These are phyloP conservation scores for Lacanobia oleracea DNA, from an alignment of 2,888 invertebrate species.

Conservation along the genomic window DNA sequence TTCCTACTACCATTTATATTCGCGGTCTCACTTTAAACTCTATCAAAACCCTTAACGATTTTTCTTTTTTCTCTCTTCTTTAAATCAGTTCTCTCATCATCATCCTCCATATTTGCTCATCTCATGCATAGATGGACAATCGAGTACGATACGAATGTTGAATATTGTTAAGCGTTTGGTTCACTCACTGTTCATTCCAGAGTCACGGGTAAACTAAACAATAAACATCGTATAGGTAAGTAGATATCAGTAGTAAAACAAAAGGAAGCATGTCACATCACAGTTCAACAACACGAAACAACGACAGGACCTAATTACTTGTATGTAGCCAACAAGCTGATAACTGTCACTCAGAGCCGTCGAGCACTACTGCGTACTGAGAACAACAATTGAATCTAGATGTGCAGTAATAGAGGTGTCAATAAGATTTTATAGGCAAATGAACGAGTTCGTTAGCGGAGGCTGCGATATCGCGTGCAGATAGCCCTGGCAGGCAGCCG, in stretches of 20 bases:
- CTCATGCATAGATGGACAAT: too few relatives aligned
- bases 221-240: neutral
- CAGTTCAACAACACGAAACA: slow-evolving; percentile 44
- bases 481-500: slow-evolving; percentile 77
- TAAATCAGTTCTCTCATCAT: too few relatives aligned
- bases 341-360: slow-evolving; percentile 40
- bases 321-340: slow-evolving; percentile 44
- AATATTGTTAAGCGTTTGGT: neutral
- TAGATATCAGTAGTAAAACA: slow-evolving; percentile 22
- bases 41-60: too few relatives aligned
- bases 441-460: slow-evolving; percentile 81
- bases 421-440: slow-evolving; percentile 75
- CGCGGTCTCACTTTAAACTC: too few relatives aligned
- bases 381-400: slow-evolving; percentile 61
- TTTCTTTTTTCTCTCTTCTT: too few relatives aligned
- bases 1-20: too few relatives aligned
- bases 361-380: slow-evolving; percentile 27
- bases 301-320: slow-evolving; percentile 45
- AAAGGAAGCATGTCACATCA: slow-evolving; percentile 36
- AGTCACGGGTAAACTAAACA: neutral
- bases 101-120: too few relatives aligned
- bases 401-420: slow-evolving; percentile 72
- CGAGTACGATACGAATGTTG: too few relatives aligned
- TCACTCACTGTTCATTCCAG: neutral
- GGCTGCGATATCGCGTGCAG: slow-evolving; percentile 79